Percentiles rank a stretch among this genome's conserved stretches.
Conservation (phyloP, 2,888 invertebrate species). For the Salticus scenicus region DNA sequence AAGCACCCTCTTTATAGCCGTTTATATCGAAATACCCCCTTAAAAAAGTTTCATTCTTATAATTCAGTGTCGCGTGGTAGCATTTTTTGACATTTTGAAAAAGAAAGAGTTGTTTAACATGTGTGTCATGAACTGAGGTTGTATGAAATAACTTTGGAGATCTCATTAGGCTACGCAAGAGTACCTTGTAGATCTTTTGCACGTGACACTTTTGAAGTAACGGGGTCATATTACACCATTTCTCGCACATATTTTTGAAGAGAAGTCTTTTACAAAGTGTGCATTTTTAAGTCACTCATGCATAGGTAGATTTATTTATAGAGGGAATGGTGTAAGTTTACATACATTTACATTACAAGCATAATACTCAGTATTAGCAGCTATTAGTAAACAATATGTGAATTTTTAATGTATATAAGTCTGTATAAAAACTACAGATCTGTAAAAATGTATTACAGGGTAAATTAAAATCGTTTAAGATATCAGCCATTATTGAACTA, state of each 20-base stretch:
- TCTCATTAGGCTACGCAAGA: background rate
- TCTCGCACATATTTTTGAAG: background rate
- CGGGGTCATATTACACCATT: background rate
- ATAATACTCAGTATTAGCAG: too few species aligned
- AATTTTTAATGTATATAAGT: too few species aligned
- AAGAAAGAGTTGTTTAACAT: slow-evolving; percentile 42
- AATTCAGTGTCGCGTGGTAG: slow-evolving; percentile 31
- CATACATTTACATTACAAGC: too few species aligned
- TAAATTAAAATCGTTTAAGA: too few species aligned
- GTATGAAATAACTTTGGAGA: slow-evolving; percentile 14
- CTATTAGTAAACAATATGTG: too few species aligned
- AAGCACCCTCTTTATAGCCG: slow-evolving; percentile 24
- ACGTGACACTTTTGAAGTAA: background rate
- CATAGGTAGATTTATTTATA: too few species aligned
- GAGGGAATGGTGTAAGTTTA: too few species aligned
- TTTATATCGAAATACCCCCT: slow-evolving; percentile 33
- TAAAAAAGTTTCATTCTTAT: slow-evolving; percentile 20
- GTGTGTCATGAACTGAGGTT: slow-evolving; percentile 26
- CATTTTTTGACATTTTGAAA: slow-evolving; percentile 9
- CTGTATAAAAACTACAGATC: too few species aligned
- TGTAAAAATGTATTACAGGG: too few species aligned
- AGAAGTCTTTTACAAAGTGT: too few species aligned
- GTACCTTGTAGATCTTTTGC: background rate
- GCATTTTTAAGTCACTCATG: too few species aligned
- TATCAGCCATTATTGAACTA: too few species aligned